phyloP scores from a whole-genome alignment of 2,888 invertebrate species.

The Aelia acuminata region DNA sequence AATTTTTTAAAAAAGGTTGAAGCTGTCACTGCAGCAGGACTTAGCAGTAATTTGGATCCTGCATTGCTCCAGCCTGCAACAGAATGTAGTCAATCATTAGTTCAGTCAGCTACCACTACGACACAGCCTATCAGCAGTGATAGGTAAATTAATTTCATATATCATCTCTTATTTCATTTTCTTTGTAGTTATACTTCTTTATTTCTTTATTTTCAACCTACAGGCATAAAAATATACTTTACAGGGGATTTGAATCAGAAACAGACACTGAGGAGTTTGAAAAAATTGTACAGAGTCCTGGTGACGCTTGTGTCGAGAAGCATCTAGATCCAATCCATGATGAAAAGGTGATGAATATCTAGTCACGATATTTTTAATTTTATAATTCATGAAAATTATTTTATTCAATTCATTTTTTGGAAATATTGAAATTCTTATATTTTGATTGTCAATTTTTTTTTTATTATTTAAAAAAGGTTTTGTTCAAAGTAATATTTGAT shows the following conservation, averaged over 20 bases:
- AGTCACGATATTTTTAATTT: neutral
- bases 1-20: conserved; percentile 63
- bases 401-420: no score
- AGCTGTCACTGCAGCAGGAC: conserved; percentile 66
- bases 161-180: neutral
- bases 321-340: neutral
- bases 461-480: no score
- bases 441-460: no score
- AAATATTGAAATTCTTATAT: no score
- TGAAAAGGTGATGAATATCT: conserved; percentile 10
- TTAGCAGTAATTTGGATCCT: conserved; percentile 68
- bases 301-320: conserved; percentile 58
- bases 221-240: conserved; percentile 64
- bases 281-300: conserved; percentile 75
- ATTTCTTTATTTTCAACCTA: conserved; percentile 40
- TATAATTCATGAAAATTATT: no score
- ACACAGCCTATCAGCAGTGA: conserved; percentile 67
- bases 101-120: conserved; percentile 65
- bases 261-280: conserved; percentile 88
- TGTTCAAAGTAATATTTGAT: no score
- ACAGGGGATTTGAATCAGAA: conserved; percentile 84
- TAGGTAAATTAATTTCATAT: conserved; percentile 67
- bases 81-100: conserved; percentile 69
- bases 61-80: conserved; percentile 69
- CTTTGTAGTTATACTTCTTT: neutral